Evolutionary conservation across 1,140 invertebrate species (phyloP), one percentile per base, ranked within the genome.

Genomic region (Drosophila biarmipes): DNA sequence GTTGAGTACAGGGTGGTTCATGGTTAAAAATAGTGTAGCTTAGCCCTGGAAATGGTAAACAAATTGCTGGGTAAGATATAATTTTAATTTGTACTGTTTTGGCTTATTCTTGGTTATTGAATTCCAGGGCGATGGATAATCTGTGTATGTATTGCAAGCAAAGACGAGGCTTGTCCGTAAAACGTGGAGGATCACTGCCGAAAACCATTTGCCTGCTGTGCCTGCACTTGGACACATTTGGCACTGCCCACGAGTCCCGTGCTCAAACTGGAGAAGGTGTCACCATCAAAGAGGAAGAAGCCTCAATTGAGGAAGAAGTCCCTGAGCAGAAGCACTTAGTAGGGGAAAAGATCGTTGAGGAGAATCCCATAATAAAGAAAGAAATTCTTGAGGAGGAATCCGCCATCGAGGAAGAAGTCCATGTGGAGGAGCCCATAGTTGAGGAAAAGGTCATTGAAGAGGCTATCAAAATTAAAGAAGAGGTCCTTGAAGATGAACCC

Each of bases 1-100:
- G 4, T 24, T 46, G 21, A 7, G 8, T 4, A 24, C 19, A 24
- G 14, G 38, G 38, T 17, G 7, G 6, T n/a, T 8, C 38, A 6
- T 15, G 37, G 2, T 8, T 15, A 3, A 15, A 3, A 8, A 15
- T 0, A 46, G 6, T 14, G 14, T 27, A n/a, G 4, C 3, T 8
- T 34, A 51, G 40, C 40, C 40, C 40, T 21, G 19, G 6, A 35
- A 34, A 51, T 34, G 8, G 46, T 49, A 49, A 49, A 49, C 46
- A 49, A 49, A 40, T 10, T n/a, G 3, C 19, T 43, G 17, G 38
- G 40, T 42, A 11, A 21, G 42, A 19, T 21, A 43, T 21, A 21
- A 0, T 14, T 7, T 21, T 43, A 0, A 4, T 2, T 24, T 21
- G 14, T 12, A 14, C 2, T 14, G 4, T 8, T 40, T 21, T 38